phyloP scores from a whole-genome alignment of 2,888 invertebrate genomes.

The Heliconius charithonia region DNA sequence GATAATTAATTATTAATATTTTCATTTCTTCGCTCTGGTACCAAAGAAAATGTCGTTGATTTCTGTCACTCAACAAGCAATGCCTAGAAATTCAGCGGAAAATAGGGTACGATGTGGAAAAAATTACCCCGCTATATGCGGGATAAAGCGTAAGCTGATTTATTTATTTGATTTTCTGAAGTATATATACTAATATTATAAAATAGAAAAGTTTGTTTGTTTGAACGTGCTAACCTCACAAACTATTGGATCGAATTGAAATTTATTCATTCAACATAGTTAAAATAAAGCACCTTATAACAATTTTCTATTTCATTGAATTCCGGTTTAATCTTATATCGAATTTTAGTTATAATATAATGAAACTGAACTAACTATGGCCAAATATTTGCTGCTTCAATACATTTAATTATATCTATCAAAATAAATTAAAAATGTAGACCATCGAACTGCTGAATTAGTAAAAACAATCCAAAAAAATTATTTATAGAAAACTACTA shows the following conservation, averaged over 20 bases:
- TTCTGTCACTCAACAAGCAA: no score
- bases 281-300: neutral
- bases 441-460: neutral
- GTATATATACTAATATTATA: no score
- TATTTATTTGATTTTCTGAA: neutral
- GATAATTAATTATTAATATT: no score
- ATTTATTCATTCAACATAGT: no score
- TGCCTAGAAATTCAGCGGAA: no score
- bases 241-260: no score
- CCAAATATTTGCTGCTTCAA: conserved; percentile 9
- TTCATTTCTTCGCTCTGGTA: no score
- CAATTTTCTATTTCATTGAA: neutral
- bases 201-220: no score
- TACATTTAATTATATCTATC: neutral
- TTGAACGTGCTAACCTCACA: no score
- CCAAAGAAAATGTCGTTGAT: no score
- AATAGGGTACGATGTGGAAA: no score
- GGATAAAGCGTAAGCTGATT: neutral
- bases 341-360: neutral
- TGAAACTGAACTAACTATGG: neutral
- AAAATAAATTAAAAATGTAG: neutral
- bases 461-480: neutral
- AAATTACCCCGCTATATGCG: neutral
- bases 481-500: no score
- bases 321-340: neutral